Evolutionary conservation across 1,140 invertebrate genomes (phyloP).

Genomic region (Camponotus floridanus): DNA sequence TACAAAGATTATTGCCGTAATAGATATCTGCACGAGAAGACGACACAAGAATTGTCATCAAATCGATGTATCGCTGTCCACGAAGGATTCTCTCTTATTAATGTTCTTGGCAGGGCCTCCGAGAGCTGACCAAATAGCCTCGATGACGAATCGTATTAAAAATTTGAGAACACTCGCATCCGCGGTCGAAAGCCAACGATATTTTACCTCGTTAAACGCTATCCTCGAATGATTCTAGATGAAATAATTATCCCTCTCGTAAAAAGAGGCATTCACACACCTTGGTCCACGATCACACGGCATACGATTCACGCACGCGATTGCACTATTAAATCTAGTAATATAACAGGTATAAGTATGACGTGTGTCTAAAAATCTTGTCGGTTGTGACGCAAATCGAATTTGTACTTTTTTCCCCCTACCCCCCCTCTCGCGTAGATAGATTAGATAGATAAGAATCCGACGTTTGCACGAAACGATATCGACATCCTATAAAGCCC

Average conservation of each 20-base stretch:
- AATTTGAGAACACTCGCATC: constrained; percentile 71
- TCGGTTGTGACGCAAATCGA: constrained; percentile 83
- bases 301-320: constrained; percentile 82
- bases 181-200: constrained; percentile 74
- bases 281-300: constrained; percentile 83
- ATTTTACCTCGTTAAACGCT: constrained; percentile 69
- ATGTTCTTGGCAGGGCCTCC: constrained; percentile 75
- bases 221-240: constrained; percentile 72
- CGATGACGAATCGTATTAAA: constrained; percentile 73
- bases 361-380: constrained; percentile 82
- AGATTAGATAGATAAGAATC: constrained; percentile 79
- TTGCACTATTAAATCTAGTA: constrained; percentile 84
- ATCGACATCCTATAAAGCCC: constrained; percentile 81
- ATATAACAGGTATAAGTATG: constrained; percentile 84
- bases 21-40: constrained; percentile 14
- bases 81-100: constrained; percentile 47
- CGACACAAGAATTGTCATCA: constrained; percentile 31
- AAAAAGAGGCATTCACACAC: constrained; percentile 80
- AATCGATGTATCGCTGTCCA: constrained; percentile 31
- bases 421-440: constrained; percentile 68
- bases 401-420: constrained; percentile 84
- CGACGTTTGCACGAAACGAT: constrained; percentile 78
- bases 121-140: constrained; percentile 65
- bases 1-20: constrained; percentile 52
- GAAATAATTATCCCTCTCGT: constrained; percentile 74